Conservation (phyloP, 2,888 invertebrate species). For the Leptinotarsa peninsularis region DNA sequence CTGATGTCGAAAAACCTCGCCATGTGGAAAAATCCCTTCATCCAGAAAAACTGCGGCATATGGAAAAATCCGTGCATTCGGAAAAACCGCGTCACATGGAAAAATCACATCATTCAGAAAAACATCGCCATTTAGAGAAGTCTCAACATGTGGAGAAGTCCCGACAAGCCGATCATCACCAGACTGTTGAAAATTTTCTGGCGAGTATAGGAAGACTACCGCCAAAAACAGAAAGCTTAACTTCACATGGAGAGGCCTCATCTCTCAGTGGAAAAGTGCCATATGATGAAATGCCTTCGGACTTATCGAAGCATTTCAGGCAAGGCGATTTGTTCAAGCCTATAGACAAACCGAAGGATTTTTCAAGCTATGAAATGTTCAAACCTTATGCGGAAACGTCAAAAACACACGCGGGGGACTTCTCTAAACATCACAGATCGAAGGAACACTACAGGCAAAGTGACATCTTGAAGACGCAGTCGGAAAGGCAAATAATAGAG, state of each 20-base stretch:
- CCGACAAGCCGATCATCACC: neutral
- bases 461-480: slow-evolving; percentile 10
- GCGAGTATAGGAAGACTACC: neutral
- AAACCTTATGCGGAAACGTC: slow-evolving; percentile 37
- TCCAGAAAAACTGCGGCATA: neutral
- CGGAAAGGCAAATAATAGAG: neutral
- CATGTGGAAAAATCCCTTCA: neutral
- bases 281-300: slow-evolving; percentile 8
- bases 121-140: slow-evolving; percentile 10
- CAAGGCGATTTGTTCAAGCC: slow-evolving; percentile 12
- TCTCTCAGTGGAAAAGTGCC: neutral
- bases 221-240: neutral
- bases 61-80: neutral
- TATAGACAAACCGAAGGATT: slow-evolving; percentile 22
- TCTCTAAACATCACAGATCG: slow-evolving; percentile 3
- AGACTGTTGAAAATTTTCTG: neutral
- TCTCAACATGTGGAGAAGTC: neutral
- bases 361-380: slow-evolving; percentile 37
- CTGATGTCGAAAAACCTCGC: neutral
- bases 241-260: neutral
- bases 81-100: neutral
- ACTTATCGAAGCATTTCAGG: slow-evolving; percentile 3
- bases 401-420: slow-evolving; percentile 3
- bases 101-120: slow-evolving; percentile 1
- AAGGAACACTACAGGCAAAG: slow-evolving; percentile 18